Base-by-base conservation (phyloP, 2,113 vertebrate genomes). In the Ailuropoda melanoleuca region DNA sequence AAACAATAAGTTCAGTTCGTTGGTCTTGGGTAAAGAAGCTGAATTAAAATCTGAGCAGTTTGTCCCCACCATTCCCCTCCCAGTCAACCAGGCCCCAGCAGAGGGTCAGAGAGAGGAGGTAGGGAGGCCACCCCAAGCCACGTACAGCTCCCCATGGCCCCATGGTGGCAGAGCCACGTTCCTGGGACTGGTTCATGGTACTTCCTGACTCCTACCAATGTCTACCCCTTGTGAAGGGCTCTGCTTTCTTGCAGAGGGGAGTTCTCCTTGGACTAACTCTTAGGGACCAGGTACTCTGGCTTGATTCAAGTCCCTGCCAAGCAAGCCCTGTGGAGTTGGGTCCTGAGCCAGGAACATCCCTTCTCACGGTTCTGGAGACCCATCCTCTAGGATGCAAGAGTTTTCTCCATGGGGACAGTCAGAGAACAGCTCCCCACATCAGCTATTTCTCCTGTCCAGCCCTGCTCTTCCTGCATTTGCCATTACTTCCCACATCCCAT, bases 31-130 rank as follows among this genome's bases (percentile, higher is more conserved):
- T 60, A 9, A 88, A 14, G 53, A 95, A 93, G 46, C 37, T 96
- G 48, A 95, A 75, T 97, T 95, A 50, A 97, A 62, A 93, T 81
- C 70, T 60, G 53, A 82, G 48, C 53, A 82, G n/a, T 95, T 34
- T 77, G 37, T 81, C 24, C 46, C 62, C 3, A 56, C 14, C 64
- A 24, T 34, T 34, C 70, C 43, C 26, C 34, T 95, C 26, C 14
- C 21, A 34, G 37, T 89, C 74, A 96, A 1, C 8, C 4, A 26
- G 23, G 29, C 3, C 11, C 26, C 77, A 75, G 46, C 24, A 81
- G 56, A 81, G 37, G 6, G 13, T 58, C 29, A 58, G 88, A 93
- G 21, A 72, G 43, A 68, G 19, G 12, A 29, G n/a, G 15, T 58
- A 6, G 24, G 60, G 77, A 94, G 75, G 39, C 4, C 31, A 55